Base-by-base conservation (phyloP, 1,140 invertebrate species). In the Aporrectodea caliginosa region DNA sequence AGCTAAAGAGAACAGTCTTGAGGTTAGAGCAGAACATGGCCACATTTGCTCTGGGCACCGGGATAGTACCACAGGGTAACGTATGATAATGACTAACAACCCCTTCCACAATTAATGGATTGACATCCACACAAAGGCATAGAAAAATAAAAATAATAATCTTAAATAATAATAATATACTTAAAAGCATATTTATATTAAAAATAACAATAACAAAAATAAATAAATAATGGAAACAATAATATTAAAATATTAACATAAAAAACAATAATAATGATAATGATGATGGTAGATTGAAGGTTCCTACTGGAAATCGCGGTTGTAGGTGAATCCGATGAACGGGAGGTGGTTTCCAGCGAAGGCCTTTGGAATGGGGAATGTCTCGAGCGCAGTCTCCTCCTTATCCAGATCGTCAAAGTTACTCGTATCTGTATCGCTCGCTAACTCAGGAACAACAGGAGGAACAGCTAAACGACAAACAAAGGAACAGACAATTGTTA, bases 341-440 rank as follows among this genome's bases (percentile, higher is more conserved):
- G 98, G 97, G 81, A 99, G 90, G 90, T 99, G 97, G 90, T 99
- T 98, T 69, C 96, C 98, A 78, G 95, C 95, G 90, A 99, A 99
- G 35, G 95, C 95, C 90, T 98, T 99, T 33, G 97, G 95, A 78
- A 94, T 91, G 14, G 97, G 94, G 89, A 99, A 99, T 1, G 85
- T 93, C 73, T 88, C 87, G n/a, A 86, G 83, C 27, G 85, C 81
- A 32, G 80, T 81, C 29, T 87, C 84, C 73, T 88, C 87, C 75
- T 88, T 94, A 83, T 98, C 96, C 75, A 98, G 94, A 84, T 98
- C 96, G 87, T 99, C 97, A 90, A 99, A 99, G 90, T 99, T 97
- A 84, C 95, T 93, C 0, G 98, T 98, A 87, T 99, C 98, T 88
- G 98, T 96, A 88, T 99, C 98, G 73, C 96, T 93, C 1, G 91